Percentiles rank a stretch among this genome's conserved stretches.
phyloP scores from a whole-genome alignment of 2,888 invertebrate genomes.

The Bedellia somnulentella region DNA sequence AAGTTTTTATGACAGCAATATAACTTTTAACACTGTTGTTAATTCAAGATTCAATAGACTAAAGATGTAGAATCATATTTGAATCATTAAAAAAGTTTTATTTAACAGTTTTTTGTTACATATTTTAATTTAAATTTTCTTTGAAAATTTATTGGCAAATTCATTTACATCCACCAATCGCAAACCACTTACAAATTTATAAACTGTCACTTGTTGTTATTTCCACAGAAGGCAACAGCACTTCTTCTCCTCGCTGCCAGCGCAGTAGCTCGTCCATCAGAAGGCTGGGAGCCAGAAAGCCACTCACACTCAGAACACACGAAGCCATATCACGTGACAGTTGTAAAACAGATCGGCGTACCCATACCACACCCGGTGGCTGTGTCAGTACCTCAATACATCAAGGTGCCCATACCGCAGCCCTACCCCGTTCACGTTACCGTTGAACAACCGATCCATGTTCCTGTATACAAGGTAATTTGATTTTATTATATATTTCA shows the following conservation, averaged over 20 bases:
- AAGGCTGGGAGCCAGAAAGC: constrained; percentile 55
- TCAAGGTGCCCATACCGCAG: constrained; percentile 73
- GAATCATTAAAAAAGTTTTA: too few relatives aligned
- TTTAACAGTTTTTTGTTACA: too few relatives aligned
- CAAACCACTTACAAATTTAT: not conserved
- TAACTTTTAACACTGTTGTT: too few relatives aligned
- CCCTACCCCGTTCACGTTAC: constrained; percentile 74
- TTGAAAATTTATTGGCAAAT: not conserved
- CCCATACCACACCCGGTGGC: constrained; percentile 75
- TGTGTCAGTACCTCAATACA: constrained; percentile 68
- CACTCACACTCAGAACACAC: constrained; percentile 69
- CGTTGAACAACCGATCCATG: constrained; percentile 72
- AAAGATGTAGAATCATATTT: too few relatives aligned
- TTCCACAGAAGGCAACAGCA: constrained; percentile 44
- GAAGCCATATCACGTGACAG: constrained; percentile 69
- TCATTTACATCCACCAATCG: too few relatives aligned
- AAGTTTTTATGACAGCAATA: too few relatives aligned
- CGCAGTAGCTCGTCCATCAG: constrained; percentile 33
- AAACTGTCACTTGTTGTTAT: constrained; percentile 10
- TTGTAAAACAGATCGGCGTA: constrained; percentile 72
- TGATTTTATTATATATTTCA: constrained; percentile 1
- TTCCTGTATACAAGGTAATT: constrained; percentile 69
- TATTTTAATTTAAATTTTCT: not conserved
- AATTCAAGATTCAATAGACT: too few relatives aligned
- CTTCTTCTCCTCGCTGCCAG: constrained; percentile 30